Base-by-base conservation (phyloP, 2,888 invertebrate genomes). In the Tetragonula carbonaria region DNA sequence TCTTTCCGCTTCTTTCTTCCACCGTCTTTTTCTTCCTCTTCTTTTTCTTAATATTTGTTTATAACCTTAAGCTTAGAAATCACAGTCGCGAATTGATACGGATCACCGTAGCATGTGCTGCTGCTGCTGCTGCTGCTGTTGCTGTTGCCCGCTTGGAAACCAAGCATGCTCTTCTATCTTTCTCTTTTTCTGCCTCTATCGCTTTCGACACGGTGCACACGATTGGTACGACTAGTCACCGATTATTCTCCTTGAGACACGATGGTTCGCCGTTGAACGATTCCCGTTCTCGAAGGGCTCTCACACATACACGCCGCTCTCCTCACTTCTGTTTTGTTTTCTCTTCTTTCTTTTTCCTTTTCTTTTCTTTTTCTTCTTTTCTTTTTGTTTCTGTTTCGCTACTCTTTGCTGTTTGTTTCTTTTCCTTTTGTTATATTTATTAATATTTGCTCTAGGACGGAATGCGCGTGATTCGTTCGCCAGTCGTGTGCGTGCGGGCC, bases 1-100 rank as follows among this genome's bases (percentile, higher is more conserved):
- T 53, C 18, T 33, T 14, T 4, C 16, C 65, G 6, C 33, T 50
- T 11, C 18, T 38, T 16, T 33, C 33, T 51, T 33, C 59, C 6
- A 38, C 38, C 5, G 38, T 38, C 38, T 38, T 8, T 8, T 38
- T 38, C 8, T 38, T 70, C 51, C n/a, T 70, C 51, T 73, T 59
- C 68, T 71, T 74, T 45, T 23, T 38, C 38, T 77, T 59, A 77
- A 63, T 74, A 81, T 78, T 78, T 77, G 82, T 76, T 81, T 68
- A 75, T 33, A 87, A 87, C 77, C 90, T 90, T 90, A 90, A 90
- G 82, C 84, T 90, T 90, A 89, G 68, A 80, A 84, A 90, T 90
- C 90, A 90, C 90, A 90, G 90, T 90, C 90, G 90, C 87, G 87
- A 90, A 90, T 90, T 90, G 90, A 90, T 90, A 89, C 87, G 86